Evolutionary conservation across 2,888 invertebrate genomes (phyloP).

Genomic region (Acanthopleura granulata): DNA sequence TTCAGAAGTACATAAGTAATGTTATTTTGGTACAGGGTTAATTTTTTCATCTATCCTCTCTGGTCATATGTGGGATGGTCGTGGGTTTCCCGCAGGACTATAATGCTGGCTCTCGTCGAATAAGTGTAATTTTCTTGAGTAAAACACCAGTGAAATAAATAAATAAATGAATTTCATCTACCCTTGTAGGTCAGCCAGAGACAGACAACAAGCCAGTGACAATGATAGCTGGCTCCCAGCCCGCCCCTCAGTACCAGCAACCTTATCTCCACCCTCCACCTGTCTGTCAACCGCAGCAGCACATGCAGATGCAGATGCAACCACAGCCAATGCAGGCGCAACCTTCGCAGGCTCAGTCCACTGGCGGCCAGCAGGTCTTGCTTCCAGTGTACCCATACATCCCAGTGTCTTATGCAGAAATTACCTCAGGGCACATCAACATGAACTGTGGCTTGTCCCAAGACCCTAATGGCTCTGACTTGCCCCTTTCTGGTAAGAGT

Average conservation of each 20-base stretch:
- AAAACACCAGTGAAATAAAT: too few relatives aligned
- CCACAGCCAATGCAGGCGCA: background rate
- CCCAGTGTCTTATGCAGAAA: constrained; percentile 50
- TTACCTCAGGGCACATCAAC: constrained; percentile 52
- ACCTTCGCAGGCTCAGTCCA: background rate
- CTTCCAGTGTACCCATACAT: constrained; percentile 34
- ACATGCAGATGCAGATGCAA: background rate
- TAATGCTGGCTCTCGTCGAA: too few relatives aligned
- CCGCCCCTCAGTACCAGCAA: background rate
- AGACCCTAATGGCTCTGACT: constrained; percentile 57
- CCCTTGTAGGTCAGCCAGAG: too few relatives aligned
- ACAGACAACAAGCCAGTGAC: background rate
- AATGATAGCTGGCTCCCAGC: background rate
- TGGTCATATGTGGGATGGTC: too few relatives aligned
- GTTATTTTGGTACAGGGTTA: too few relatives aligned
- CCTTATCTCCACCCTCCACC: background rate
- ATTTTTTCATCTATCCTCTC: too few relatives aligned
- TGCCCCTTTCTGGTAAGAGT: constrained; percentile 48
- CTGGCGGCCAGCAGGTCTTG: background rate
- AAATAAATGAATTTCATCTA: too few relatives aligned
- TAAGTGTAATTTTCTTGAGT: too few relatives aligned
- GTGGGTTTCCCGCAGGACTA: too few relatives aligned
- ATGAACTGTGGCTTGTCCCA: constrained; percentile 51
- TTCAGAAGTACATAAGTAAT: too few relatives aligned
- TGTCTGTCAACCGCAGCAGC: background rate